phyloP scores from a whole-genome alignment of 2,888 invertebrate species.

The Drosophila crucigera region DNA sequence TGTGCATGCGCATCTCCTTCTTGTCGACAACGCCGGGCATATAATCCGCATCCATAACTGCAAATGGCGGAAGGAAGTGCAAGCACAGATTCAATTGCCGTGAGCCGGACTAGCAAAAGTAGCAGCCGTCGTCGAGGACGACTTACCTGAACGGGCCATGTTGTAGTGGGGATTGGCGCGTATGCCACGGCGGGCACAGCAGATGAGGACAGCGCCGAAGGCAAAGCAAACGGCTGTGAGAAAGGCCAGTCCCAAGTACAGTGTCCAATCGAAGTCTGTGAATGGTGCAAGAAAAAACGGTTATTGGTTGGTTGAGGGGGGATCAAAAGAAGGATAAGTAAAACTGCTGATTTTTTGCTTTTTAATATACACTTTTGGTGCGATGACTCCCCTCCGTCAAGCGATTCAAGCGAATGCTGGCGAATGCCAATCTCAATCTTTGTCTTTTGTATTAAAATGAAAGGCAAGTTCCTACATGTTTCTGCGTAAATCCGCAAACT shows the following conservation, averaged over 20 bases:
- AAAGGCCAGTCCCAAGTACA: conserved; percentile 85
- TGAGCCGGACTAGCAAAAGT: neutral
- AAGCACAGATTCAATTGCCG: conserved; percentile 59
- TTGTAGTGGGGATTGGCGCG: conserved; percentile 84
- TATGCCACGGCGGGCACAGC: conserved; percentile 83
- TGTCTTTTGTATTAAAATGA: conserved; percentile 74
- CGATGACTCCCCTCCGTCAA: neutral
- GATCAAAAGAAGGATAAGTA: conserved; percentile 20
- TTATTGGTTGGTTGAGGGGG: neutral
- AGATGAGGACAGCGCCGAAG: conserved; percentile 83
- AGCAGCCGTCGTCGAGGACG: neutral
- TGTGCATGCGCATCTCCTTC: conserved; percentile 88
- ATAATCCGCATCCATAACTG: conserved; percentile 95
- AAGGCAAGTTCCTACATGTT: conserved; percentile 40
- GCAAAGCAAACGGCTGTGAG: conserved; percentile 84
- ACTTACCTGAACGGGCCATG: conserved; percentile 84
- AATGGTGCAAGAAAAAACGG: neutral
- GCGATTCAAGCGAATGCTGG: conserved; percentile 16
- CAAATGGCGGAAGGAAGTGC: conserved; percentile 15
- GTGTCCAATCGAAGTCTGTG: conserved; percentile 85
- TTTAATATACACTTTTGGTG: conserved; percentile 54
- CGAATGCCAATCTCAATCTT: conserved; percentile 74
- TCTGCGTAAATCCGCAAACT: conserved; percentile 69
- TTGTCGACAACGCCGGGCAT: conserved; percentile 93
- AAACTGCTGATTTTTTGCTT: conserved; percentile 69